Percentiles rank a stretch among this genome's conserved stretches.
These are phyloP conservation scores for Machimus rusticus DNA, from an alignment of 2,888 invertebrate genomes.

Conservation along the genomic window DNA sequence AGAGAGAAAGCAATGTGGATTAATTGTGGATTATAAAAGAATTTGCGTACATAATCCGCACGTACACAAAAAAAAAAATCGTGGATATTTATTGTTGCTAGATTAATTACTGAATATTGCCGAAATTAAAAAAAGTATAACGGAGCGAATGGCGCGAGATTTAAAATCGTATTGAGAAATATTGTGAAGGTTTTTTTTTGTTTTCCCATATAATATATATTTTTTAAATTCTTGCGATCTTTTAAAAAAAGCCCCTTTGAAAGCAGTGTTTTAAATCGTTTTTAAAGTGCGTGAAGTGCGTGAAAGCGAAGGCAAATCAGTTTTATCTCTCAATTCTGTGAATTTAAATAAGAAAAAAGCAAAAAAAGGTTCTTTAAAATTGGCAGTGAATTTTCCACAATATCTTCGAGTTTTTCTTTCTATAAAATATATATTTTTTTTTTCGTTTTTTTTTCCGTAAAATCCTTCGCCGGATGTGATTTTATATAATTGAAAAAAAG, in stretches of 20 bases:
- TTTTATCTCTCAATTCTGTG: neutral
- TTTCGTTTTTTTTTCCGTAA: neutral
- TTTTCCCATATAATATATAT: neutral
- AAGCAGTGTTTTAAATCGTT: neutral
- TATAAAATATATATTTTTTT: neutral
- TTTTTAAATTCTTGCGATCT: neutral
- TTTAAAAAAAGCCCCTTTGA: neutral
- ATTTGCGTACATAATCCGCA: neutral
- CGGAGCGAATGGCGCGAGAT: neutral
- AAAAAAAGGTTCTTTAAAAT: neutral
- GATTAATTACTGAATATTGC: neutral
- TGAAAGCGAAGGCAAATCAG: neutral
- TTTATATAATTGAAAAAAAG: neutral
- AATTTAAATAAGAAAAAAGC: neutral
- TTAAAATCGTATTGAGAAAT: neutral
- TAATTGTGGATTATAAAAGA: conserved; percentile 21
- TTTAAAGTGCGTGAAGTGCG: neutral
- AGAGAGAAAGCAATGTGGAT: conserved; percentile 16
- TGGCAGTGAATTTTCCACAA: neutral
- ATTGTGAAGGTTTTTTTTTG: neutral
- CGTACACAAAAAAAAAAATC: neutral
- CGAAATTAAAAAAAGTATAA: neutral
- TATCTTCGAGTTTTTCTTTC: neutral
- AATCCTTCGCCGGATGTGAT: neutral
- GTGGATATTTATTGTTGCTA: neutral